A percentile compares a stretch with the other conserved stretches of the same genome.
These are phyloP conservation scores for Grapholita molesta DNA, from an alignment of 1,140 invertebrate species.

Conservation along the genomic window DNA sequence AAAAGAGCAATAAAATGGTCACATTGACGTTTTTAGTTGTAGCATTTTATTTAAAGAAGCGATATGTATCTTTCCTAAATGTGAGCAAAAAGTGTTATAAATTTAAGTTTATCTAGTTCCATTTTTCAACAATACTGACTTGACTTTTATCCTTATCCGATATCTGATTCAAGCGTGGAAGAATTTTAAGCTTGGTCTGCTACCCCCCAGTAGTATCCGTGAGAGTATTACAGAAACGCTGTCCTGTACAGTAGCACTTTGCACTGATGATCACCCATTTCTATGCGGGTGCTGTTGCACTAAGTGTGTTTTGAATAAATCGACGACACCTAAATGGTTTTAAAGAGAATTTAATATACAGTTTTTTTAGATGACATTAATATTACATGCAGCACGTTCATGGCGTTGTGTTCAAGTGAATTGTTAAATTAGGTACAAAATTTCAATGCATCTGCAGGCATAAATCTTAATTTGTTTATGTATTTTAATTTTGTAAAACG, in stretches of 20 bases:
- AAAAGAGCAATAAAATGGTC: constrained; percentile 16
- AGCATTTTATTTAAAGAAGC: neutral
- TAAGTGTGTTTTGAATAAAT: constrained; percentile 64
- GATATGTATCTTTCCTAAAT: neutral
- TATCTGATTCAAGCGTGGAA: neutral
- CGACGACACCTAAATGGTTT: constrained; percentile 44
- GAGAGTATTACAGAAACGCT: constrained; percentile 48
- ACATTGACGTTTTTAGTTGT: neutral
- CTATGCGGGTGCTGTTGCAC: constrained; percentile 49
- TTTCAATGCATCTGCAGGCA: neutral
- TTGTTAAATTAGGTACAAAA: neutral
- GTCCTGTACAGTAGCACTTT: constrained; percentile 54
- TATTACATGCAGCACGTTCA: neutral
- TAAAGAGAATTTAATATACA: constrained; percentile 28
- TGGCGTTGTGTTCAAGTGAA: neutral
- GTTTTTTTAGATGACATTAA: neutral
- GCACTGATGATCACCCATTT: constrained; percentile 49
- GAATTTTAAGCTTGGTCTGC: constrained; percentile 23
- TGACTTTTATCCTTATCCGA: neutral
- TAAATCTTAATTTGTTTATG: too few relatives aligned
- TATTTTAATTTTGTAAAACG: too few relatives aligned
- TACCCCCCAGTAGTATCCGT: constrained; percentile 51
- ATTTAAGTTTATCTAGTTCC: neutral
- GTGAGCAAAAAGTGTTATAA: neutral
- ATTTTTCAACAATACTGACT: neutral